Percentiles rank a stretch among this genome's conserved stretches.
Conservation (phyloP, 1,140 invertebrate genomes). For the Muscidifurax raptorellus region DNA sequence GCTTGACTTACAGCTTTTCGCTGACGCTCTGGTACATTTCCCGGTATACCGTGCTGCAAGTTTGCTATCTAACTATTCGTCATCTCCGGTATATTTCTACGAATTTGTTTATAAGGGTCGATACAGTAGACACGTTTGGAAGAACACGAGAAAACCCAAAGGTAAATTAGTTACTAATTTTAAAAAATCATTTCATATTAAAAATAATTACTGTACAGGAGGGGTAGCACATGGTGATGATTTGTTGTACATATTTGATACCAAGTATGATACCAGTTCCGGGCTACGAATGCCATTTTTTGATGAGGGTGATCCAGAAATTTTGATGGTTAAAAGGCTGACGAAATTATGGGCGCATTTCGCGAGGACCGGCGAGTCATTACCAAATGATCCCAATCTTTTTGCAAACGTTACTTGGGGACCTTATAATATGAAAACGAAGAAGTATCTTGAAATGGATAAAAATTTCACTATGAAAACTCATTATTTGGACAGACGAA, state of each 20-base stretch:
- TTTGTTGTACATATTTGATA: constrained; percentile 78
- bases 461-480: constrained; percentile 68
- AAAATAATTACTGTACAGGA: constrained; percentile 54
- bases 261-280: constrained; percentile 56
- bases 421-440: constrained; percentile 70
- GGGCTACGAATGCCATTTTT: constrained; percentile 50
- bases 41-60: constrained; percentile 54
- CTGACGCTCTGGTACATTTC: constrained; percentile 55
- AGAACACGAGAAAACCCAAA: constrained; percentile 45
- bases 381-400: constrained; percentile 54
- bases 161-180: neutral
- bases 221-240: constrained; percentile 81
- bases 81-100: constrained; percentile 60
- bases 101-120: constrained; percentile 61
- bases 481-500: too few relatives aligned
- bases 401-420: constrained; percentile 75
- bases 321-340: constrained; percentile 58
- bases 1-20: constrained; percentile 56
- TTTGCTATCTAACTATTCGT: constrained; percentile 52
- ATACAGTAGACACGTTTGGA: constrained; percentile 56
- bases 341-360: constrained; percentile 67
- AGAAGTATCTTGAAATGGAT: constrained; percentile 77
- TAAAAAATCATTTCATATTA: neutral
- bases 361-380: constrained; percentile 65
- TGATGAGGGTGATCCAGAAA: constrained; percentile 62